Conservation (phyloP, 2,888 invertebrate genomes). For the Brachylomia viminalis region DNA sequence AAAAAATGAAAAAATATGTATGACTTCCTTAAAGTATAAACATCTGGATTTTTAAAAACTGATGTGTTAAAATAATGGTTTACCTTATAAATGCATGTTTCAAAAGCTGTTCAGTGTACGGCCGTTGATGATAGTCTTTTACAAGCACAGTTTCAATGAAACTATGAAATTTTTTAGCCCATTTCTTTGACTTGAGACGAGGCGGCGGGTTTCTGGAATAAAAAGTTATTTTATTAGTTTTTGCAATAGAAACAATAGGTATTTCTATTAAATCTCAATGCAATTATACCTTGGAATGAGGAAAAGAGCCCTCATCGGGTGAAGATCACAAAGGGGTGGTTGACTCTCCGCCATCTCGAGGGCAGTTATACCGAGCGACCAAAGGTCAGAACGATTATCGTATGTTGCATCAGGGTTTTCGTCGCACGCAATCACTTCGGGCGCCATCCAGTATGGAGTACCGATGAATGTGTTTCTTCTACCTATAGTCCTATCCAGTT, state of each 20-base stretch:
- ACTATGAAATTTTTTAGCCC: constrained; percentile 99
- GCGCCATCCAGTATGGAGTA: constrained; percentile 99
- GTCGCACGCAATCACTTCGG: constrained; percentile 99
- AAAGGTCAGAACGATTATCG: constrained; percentile 98
- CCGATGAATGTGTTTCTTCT: constrained; percentile 99
- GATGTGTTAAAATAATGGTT: constrained; percentile 11
- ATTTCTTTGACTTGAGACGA: constrained; percentile 98
- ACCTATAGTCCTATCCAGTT: constrained; percentile 99
- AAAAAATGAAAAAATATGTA: not conserved
- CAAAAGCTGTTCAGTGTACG: constrained; percentile 99
- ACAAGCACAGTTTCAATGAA: constrained; percentile 99
- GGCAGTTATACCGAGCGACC: constrained; percentile 99
- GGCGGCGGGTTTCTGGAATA: constrained; percentile 97
- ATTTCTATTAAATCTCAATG: not conserved
- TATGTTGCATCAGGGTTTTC: constrained; percentile 99
- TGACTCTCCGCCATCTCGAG: constrained; percentile 99
- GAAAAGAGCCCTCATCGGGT: constrained; percentile 99
- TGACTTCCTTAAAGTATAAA: not conserved
- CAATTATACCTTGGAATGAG: constrained; percentile 95
- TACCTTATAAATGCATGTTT: constrained; percentile 98
- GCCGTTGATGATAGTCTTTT: constrained; percentile 99
- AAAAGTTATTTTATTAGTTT: constrained; percentile 1
- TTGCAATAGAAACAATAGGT: not conserved
- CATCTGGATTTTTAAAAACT: too few relatives aligned
- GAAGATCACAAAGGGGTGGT: constrained; percentile 99